Evolutionary conservation across 2,797 vertebrate species (phyloP).

Genomic region (Astyanax mexicanus): DNA sequence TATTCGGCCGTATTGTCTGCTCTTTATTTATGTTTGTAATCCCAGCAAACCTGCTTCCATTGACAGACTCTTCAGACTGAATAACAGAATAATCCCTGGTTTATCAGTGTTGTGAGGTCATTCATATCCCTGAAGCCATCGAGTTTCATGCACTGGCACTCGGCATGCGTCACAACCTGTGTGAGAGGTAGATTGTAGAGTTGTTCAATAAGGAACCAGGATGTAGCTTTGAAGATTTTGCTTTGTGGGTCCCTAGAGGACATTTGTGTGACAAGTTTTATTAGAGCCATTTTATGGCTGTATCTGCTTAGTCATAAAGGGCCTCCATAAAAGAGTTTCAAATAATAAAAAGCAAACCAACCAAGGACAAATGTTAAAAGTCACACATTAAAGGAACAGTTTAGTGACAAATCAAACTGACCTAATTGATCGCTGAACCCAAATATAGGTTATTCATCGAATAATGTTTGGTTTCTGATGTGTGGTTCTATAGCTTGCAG

Average conservation of each 20-base stretch:
- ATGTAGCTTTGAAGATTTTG: not conserved
- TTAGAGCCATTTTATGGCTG: conserved; percentile 4
- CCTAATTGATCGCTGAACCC: too few relatives aligned
- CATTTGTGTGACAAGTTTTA: not conserved
- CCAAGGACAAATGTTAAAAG: not conserved
- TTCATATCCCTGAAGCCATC: not conserved
- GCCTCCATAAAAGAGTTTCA: not conserved
- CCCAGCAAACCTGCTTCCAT: not conserved
- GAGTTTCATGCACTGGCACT: not conserved
- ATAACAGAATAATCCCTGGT: not conserved
- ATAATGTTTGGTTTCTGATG: too few relatives aligned
- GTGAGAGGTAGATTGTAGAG: not conserved
- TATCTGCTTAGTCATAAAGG: not conserved
- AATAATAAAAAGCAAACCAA: not conserved
- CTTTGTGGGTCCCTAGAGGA: not conserved
- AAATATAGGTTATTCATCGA: too few relatives aligned
- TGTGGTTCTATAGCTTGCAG: too few relatives aligned
- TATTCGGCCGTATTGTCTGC: not conserved
- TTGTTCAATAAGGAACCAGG: not conserved
- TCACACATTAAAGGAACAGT: not conserved
- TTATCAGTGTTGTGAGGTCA: conserved; percentile 3
- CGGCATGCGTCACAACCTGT: not conserved
- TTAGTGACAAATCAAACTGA: too few relatives aligned
- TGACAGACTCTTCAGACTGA: not conserved
- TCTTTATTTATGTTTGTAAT: conserved; percentile 5